Evolutionary conservation across 2,113 vertebrate species (phyloP), one percentile per base, ranked within the genome.

Genomic region (Australoheros scitulus): DNA sequence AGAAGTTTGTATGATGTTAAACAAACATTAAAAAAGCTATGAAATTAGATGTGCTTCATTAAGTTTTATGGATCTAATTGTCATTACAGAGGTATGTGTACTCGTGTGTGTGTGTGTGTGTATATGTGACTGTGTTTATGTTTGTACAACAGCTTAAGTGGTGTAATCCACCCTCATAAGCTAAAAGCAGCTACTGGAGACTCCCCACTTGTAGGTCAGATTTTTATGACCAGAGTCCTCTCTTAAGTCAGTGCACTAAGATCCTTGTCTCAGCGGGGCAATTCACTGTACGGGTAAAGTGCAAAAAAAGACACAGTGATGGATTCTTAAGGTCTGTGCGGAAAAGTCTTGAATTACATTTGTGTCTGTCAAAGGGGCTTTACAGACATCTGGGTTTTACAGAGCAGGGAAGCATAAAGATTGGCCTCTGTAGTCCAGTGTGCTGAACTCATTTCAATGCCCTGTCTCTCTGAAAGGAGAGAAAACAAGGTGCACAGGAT

Each of bases 301-400:
- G 22, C 17, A 63, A 47, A 79, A 47, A 77, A 74, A 38, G 26
- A 65, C 75, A 38, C 58, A 32, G 36, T 76, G 80, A 87, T 14
- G 74, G 79, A 82, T 70, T 78, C 14, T 1, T 76, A 29, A 24
- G 26, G n/a, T 22, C 15, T 3, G 22, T n/a, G 52, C 1, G 3
- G 84, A 76, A 61, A 81, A 36, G 41, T 64, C 68, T 75, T 50
- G 80, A 64, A 81, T 88, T 85, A 77, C 83, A 81, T 24, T 77
- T 65, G 29, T 41, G 74, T 78, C 63, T 43, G n/a, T 61, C 17
- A 13, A 68, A 78, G 83, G 58, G 61, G 34, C 7, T 87, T 85
- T 70, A 79, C 29, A 63, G 76, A 77, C 81, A 79, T 85, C 72
- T 87, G 85, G 59, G 68, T 89, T 91, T 90, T 77, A 91, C 81